Percentiles rank a stretch among this genome's conserved stretches.
Conservation (phyloP, 2,113 vertebrate genomes). For the Sceloporus undulatus region DNA sequence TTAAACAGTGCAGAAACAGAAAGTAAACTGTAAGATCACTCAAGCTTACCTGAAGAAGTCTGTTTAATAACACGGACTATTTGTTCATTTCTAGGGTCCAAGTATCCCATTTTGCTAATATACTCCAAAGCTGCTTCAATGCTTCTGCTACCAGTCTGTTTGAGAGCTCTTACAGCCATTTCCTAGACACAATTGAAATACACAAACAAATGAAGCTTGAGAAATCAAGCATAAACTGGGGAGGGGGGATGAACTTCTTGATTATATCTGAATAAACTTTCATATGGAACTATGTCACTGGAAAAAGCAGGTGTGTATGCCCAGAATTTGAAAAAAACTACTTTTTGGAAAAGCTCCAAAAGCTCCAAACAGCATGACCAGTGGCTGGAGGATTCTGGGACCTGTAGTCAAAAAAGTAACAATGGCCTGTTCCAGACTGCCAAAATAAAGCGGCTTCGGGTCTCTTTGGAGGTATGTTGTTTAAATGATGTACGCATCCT, state of each 20-base stretch:
- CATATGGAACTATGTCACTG: neutral
- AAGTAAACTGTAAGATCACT: neutral
- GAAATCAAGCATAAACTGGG: neutral
- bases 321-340: no score
- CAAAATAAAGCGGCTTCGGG: no score
- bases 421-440: no score
- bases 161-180: slow-evolving; percentile 95
- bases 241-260: neutral
- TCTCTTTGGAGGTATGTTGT: no score
- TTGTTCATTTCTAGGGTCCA: slow-evolving; percentile 95
- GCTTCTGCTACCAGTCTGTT: slow-evolving; percentile 96
- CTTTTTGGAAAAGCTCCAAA: no score
- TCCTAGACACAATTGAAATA: slow-evolving; percentile 80
- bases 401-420: neutral
- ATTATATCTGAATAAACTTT: neutral
- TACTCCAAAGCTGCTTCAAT: slow-evolving; percentile 96
- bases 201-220: neutral
- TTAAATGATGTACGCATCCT: no score
- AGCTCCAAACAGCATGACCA: no score
- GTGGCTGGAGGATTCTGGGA: no score
- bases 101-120: slow-evolving; percentile 99
- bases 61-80: slow-evolving; percentile 98
- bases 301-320: no score
- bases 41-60: slow-evolving; percentile 90
- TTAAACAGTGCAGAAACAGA: slow-evolving; percentile 25